phyloP scores from a whole-genome alignment of 2,797 vertebrate species.

The Centropyge bicolor region DNA sequence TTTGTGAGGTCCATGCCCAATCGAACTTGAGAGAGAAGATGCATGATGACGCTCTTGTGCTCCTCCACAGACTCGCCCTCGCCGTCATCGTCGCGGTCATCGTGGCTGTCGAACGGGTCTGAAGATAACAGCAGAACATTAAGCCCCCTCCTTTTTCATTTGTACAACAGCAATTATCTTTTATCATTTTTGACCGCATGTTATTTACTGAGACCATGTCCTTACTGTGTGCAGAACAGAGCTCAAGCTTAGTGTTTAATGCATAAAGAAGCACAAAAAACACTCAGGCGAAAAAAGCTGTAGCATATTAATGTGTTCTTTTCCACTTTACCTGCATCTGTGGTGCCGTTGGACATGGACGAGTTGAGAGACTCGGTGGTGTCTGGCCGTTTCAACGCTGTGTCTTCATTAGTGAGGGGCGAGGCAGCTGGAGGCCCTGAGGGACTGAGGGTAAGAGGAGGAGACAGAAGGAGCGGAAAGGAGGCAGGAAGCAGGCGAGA shows the following conservation, averaged over 20 bases:
- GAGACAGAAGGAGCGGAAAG: slow-evolving; percentile 11
- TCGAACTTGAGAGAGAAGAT: slow-evolving; percentile 97
- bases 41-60: slow-evolving; percentile 99
- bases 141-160: background rate
- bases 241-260: background rate
- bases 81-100: slow-evolving; percentile 94
- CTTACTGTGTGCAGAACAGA: background rate
- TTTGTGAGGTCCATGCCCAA: slow-evolving; percentile 99
- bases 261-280: background rate
- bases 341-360: slow-evolving; percentile 98
- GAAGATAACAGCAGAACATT: slow-evolving; percentile 30
- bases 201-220: no score
- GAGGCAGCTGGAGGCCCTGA: slow-evolving; percentile 88
- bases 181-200: no score
- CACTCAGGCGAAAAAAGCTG: background rate
- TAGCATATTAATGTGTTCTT: rapidly evolving
- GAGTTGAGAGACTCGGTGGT: slow-evolving; percentile 97
- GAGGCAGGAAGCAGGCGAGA: slow-evolving; percentile 32
- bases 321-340: slow-evolving; percentile 89
- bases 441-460: slow-evolving; percentile 86
- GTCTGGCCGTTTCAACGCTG: slow-evolving; percentile 92
- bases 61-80: slow-evolving; percentile 98
- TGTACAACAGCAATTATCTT: background rate
- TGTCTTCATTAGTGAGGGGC: slow-evolving; percentile 88
- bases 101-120: slow-evolving; percentile 95